Conservation (phyloP, 2,888 invertebrate genomes). For the Leucania comma region DNA sequence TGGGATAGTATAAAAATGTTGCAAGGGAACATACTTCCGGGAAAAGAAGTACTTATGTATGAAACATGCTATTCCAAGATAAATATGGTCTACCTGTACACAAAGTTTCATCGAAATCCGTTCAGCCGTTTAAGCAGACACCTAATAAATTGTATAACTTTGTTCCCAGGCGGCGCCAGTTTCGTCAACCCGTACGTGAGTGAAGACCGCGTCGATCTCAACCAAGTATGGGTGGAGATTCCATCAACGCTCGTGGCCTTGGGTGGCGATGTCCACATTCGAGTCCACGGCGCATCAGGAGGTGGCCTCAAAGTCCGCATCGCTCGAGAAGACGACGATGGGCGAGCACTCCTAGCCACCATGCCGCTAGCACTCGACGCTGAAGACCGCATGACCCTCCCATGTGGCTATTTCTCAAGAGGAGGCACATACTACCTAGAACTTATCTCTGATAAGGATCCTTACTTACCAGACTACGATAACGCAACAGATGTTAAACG, state of each 20-base stretch:
- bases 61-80: too few species aligned
- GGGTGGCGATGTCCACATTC: slow-evolving; percentile 94
- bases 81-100: too few species aligned
- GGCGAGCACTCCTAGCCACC: slow-evolving; percentile 80
- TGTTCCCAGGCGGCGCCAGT: slow-evolving; percentile 80
- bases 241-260: slow-evolving; percentile 95
- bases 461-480: slow-evolving; percentile 76
- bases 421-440: slow-evolving; percentile 92
- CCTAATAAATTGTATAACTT: slow-evolving; percentile 23
- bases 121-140: too few species aligned
- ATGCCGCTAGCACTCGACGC: slow-evolving; percentile 89
- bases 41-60: too few species aligned
- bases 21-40: too few species aligned
- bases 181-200: slow-evolving; percentile 84
- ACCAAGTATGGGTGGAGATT: slow-evolving; percentile 92
- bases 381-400: slow-evolving; percentile 89
- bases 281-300: slow-evolving; percentile 90
- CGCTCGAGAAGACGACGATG: slow-evolving; percentile 88
- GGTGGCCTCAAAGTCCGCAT: slow-evolving; percentile 83
- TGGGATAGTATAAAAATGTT: too few species aligned
- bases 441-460: slow-evolving; percentile 82
- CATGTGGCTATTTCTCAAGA: slow-evolving; percentile 94
- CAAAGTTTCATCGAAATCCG: too few species aligned
- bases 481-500: slow-evolving; percentile 69
- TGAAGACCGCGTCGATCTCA: slow-evolving; percentile 82